Conservation (phyloP, 1,140 invertebrate genomes). For the Pogonomyrmex californicus region DNA sequence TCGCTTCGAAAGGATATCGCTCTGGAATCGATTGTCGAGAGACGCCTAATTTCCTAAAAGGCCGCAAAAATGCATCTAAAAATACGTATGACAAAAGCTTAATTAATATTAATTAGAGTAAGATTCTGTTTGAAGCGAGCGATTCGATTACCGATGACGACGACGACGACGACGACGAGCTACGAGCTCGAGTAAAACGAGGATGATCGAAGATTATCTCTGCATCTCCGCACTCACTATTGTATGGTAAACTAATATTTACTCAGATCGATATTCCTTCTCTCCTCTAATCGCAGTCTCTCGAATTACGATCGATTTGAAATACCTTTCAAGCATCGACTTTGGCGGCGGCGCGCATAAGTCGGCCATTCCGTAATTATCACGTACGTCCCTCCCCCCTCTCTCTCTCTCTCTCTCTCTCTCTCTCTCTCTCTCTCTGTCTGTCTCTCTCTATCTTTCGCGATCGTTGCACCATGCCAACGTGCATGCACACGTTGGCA, state of each 20-base stretch:
- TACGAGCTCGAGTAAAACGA: background rate
- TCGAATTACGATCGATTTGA: constrained; percentile 18
- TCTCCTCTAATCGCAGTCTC: background rate
- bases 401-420: background rate
- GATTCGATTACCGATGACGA: background rate
- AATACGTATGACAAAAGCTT: background rate
- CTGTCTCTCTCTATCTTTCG: background rate
- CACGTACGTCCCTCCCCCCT: background rate
- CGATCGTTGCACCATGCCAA: background rate
- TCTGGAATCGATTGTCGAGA: background rate
- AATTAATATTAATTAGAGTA: background rate
- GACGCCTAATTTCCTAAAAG: background rate
- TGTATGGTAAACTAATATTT: background rate
- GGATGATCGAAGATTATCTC: background rate
- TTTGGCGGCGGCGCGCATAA: constrained; percentile 4
- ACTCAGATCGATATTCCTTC: background rate
- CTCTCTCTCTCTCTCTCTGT: background rate
- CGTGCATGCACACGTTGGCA: background rate
- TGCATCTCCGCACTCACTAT: too few species aligned
- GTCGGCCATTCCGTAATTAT: constrained; percentile 42
- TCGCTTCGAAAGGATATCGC: background rate
- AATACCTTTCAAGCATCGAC: background rate
- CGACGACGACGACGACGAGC: too few species aligned
- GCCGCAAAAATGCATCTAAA: background rate
- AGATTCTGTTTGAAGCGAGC: background rate